Base-by-base conservation (phyloP, 2,888 invertebrate species). In the Tenthredo livida region DNA sequence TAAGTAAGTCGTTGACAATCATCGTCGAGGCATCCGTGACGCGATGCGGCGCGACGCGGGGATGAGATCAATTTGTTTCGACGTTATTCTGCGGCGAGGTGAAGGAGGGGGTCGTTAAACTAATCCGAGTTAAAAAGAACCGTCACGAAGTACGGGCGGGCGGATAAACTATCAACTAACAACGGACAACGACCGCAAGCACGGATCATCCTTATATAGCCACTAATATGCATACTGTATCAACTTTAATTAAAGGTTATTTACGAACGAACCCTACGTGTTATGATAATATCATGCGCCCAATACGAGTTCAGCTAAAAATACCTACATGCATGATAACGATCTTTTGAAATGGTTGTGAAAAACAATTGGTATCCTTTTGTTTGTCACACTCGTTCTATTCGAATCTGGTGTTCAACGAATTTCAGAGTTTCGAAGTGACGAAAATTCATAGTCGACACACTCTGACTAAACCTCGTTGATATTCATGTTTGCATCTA, bases 151-250 rank as follows among this genome's bases (percentile, higher is more conserved):
- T 33, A 29, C 37, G 50, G 25, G 50, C 50, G 77, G 29, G 33
- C 50, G 33, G 29, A 43, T 73, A n/a, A 73, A 43, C 72, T 73
- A n/a, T 73, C 72, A 12, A 43, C 43, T 73, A 43, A 43, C 72
- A 43, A 73, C 72, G 72, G 72, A 73, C 72, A 73, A 73, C 72
- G 72, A 73, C 72, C 72, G 72, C 72, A 47, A 47, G 43, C 72
- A 21, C 15, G 33, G 43, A 43, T n/a, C 25, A 33, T 67, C 15
- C 67, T 67, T 67, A 67, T 33, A 67, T 17, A 33, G 6, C 6
- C 33, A 43, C 21, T 61, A 25, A 61, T 25, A 43, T 73, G n/a
- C 72, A 29, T 43, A 40, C 43, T 15, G 72, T 29, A 43, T 37
- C 72, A 73, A 25, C 43, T 40, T 73, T 21, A 25, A 43, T 73